These are phyloP conservation scores for Theocolax elegans DNA, from an alignment of 1,140 invertebrate genomes.

Conservation along the genomic window DNA sequence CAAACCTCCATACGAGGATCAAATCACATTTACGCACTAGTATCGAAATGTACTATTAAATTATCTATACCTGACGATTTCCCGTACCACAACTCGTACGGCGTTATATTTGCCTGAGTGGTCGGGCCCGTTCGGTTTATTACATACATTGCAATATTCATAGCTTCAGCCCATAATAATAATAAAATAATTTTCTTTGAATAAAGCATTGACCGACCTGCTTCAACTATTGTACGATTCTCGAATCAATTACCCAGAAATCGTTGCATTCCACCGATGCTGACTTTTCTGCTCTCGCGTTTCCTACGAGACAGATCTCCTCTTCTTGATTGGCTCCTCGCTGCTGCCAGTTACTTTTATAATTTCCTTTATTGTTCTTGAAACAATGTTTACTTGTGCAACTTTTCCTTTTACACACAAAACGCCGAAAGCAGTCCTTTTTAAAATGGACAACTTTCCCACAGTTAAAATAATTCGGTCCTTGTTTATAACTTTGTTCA, in stretches of 20 bases:
- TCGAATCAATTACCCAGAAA: conserved; percentile 21
- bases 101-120: not conserved
- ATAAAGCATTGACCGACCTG: conserved; percentile 11
- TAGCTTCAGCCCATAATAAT: conserved; percentile 29
- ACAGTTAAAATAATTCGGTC: too few species aligned
- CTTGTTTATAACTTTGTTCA: not conserved
- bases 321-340: not conserved
- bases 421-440: too few species aligned
- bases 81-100: conserved; percentile 13
- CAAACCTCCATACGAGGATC: too few species aligned
- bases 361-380: not conserved
- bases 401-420: not conserved
- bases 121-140: conserved; percentile 9
- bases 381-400: not conserved
- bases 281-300: not conserved
- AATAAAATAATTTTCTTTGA: not conserved
- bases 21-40: too few species aligned
- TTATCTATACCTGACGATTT: not conserved
- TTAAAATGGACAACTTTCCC: not conserved
- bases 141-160: too few species aligned
- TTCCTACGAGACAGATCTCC: too few species aligned
- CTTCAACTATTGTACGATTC: conserved; percentile 13
- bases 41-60: too few species aligned
- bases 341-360: not conserved
- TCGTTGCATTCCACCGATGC: not conserved